phyloP scores from a whole-genome alignment of 2,797 vertebrate genomes.

The Leptoclinus maculatus region DNA sequence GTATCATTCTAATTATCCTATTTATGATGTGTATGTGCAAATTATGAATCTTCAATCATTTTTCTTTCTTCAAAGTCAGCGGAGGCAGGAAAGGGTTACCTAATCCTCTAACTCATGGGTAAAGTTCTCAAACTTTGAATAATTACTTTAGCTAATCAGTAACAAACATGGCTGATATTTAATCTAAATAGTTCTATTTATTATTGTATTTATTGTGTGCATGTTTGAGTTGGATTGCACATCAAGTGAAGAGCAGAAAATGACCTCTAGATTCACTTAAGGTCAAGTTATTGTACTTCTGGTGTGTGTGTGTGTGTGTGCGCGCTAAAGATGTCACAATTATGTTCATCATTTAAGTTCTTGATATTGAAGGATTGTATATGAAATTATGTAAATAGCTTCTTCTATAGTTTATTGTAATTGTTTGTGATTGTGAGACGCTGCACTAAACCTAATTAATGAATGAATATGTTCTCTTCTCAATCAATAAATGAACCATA shows the following conservation, averaged over 20 bases:
- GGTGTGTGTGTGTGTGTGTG: not conserved
- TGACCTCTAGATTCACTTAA: not conserved
- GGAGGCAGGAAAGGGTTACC: not conserved
- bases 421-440: not conserved
- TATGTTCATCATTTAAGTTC: not conserved
- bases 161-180: not conserved
- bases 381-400: slow-evolving; percentile 6
- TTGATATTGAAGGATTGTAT: not conserved
- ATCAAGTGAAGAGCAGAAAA: not conserved
- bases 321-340: not conserved
- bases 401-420: not conserved
- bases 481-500: slow-evolving; percentile 19
- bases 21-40: not conserved
- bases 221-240: not conserved
- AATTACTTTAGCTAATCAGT: not conserved
- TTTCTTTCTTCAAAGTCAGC: not conserved
- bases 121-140: not conserved
- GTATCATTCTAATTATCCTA: not conserved
- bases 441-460: not conserved
- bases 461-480: not conserved
- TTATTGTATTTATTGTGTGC: slow-evolving; percentile 53
- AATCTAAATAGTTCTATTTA: slow-evolving; percentile 37
- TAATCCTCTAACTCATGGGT: not conserved
- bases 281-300: not conserved
- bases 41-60: not conserved